Percentiles rank a stretch among this genome's conserved stretches.
Conservation (phyloP, 1,140 invertebrate species). For the Neotoxoptera formosana region DNA sequence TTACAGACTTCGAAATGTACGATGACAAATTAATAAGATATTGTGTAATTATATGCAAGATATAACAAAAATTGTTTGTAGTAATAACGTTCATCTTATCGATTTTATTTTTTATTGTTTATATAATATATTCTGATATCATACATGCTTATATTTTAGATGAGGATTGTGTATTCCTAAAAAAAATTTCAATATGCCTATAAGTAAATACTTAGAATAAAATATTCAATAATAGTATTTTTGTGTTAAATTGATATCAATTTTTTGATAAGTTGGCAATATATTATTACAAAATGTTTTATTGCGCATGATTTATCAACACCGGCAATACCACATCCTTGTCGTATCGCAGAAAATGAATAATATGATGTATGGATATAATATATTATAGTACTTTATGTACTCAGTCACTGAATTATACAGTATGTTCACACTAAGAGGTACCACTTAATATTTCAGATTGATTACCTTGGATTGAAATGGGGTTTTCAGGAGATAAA, state of each 20-base stretch:
- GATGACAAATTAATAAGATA: too few relatives aligned
- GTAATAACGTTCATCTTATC: too few relatives aligned
- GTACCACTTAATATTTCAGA: not conserved
- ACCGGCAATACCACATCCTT: not conserved
- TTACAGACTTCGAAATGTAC: not conserved
- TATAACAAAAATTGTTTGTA: too few relatives aligned
- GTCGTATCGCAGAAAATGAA: not conserved
- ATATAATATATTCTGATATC: not conserved
- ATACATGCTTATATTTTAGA: not conserved
- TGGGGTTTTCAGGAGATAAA: not conserved
- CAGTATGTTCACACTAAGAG: not conserved
- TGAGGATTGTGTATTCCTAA: not conserved
- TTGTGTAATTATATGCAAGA: too few relatives aligned
- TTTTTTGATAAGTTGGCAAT: not conserved
- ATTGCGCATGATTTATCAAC: not conserved
- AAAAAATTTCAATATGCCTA: not conserved
- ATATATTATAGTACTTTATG: not conserved
- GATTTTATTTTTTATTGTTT: not conserved
- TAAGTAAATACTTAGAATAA: not conserved
- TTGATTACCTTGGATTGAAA: not conserved
- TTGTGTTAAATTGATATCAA: not conserved
- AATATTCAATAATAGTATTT: not conserved
- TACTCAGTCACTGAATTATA: not conserved
- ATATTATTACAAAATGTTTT: not conserved
- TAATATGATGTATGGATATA: not conserved